phyloP scores from a whole-genome alignment of 1,140 invertebrate species.

The Bactericera cockerelli region DNA sequence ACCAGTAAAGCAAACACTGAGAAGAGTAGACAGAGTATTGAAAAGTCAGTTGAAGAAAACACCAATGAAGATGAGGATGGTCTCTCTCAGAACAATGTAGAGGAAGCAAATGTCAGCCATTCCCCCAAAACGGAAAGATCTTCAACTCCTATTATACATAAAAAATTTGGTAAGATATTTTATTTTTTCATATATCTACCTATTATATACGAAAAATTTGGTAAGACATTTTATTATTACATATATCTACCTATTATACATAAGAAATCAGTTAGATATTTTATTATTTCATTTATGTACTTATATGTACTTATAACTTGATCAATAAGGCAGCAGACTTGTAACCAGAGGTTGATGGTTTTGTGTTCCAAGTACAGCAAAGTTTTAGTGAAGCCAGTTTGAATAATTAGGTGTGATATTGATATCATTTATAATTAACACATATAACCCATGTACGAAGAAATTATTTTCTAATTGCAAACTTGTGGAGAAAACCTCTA shows the following conservation, averaged over 20 bases:
- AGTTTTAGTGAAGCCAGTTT: no score
- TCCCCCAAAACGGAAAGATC: slow-evolving; percentile 2
- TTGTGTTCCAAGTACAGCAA: no score
- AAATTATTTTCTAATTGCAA: no score
- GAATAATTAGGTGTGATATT: no score
- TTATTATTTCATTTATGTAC: no score
- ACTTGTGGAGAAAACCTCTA: no score
- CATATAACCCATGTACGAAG: no score
- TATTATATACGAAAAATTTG: background rate
- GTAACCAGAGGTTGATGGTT: no score
- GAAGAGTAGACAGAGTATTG: background rate
- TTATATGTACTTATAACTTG: no score
- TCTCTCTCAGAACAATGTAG: background rate
- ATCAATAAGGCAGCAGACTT: no score
- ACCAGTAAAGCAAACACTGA: background rate
- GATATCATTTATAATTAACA: no score
- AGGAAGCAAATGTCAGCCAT: background rate
- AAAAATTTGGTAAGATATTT: slow-evolving; percentile 4
- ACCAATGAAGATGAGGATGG: slow-evolving; percentile 4
- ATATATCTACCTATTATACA: background rate
- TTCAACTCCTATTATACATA: background rate
- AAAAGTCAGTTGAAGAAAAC: background rate
- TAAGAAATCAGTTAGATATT: background rate
- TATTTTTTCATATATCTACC: background rate
- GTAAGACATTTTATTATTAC: background rate